Evolutionary conservation across 2,113 vertebrate species (phyloP), one percentile per base, ranked within the genome.

Genomic region (Lepisosteus oculatus): DNA sequence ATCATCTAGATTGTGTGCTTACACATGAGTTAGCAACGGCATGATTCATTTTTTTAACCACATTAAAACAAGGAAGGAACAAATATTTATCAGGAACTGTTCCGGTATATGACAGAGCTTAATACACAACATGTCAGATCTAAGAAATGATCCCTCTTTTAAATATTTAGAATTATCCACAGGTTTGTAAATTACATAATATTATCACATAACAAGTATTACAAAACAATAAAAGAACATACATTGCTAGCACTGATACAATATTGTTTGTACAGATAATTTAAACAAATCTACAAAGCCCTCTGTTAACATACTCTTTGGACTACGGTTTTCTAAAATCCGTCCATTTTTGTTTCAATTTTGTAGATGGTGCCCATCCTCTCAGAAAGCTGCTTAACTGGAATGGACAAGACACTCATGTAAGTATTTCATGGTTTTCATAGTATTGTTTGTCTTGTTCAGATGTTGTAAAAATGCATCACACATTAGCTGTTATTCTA

Each of bases 301-400:
- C 11, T 59, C 56, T 59, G 57, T 59, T 13, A 59, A 59, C 14
- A 15, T 59, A 59, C 11, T 5, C 57, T 59, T 5, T 59, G 57
- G 57, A 59, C 57, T n/a, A 14, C n/a, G 14, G 3, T 59, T 59
- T 15, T 15, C 5, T 13, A 59, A 51, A 51, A 5, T 51, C 57
- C 14, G 14, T 5, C 11, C 12, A 51, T 63, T 17, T 12, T 11
- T 12, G 65, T 43, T 71, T 57, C 8, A 57, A 43, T 15, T 68
- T 12, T 68, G 69, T 79, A 92, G 89, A 89, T 12, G 67, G 70
- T 8, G 55, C 15, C 3, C 43, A n/a, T n/a, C 83, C 83, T 15
- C 71, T 72, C 29, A 84, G 83, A 71, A 81, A 69, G 0, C 2
- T 70, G 44, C 85, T 78, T 69, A 74, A 44, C 7, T 81, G 80